A percentile compares a stretch with the other conserved stretches of the same genome.
Evolutionary conservation across 2,888 invertebrate species (phyloP).

Genomic region (Azorinus chamasolen): DNA sequence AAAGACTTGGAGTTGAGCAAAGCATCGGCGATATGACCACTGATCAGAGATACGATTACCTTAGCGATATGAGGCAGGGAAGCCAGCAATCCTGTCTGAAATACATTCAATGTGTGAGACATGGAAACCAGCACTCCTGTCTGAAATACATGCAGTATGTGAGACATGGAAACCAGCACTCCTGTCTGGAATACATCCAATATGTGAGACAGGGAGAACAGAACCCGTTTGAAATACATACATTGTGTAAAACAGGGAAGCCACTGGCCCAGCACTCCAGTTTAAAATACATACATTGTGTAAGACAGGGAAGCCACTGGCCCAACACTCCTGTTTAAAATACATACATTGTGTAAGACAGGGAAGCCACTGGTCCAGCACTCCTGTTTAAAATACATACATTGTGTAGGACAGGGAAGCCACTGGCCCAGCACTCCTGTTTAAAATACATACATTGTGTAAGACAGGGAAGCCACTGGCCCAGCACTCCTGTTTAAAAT

Average conservation of each 20-base stretch:
- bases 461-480: constrained; percentile 84
- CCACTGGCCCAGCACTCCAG: no score
- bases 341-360: no score
- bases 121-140: constrained; percentile 83
- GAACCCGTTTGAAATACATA: constrained; percentile 79
- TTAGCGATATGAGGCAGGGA: constrained; percentile 83
- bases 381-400: no score
- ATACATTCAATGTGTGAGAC: constrained; percentile 79
- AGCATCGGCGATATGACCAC: constrained; percentile 83
- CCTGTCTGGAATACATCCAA: constrained; percentile 82
- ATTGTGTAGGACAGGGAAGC: constrained; percentile 84
- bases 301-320: no score
- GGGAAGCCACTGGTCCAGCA: no score
- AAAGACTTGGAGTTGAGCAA: constrained; percentile 67
- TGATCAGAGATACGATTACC: constrained; percentile 74
- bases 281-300: no score
- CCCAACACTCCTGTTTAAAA: no score
- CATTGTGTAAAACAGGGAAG: no score
- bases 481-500: constrained; percentile 81
- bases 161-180: constrained; percentile 81
- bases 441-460: constrained; percentile 77
- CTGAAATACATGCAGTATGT: constrained; percentile 77
- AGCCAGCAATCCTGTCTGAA: constrained; percentile 83
- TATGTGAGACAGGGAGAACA: constrained; percentile 83
- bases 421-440: constrained; percentile 82